Percentiles rank a stretch among this genome's conserved stretches.
These are phyloP conservation scores for Dione juno DNA, from an alignment of 2,888 invertebrate species.

Conservation along the genomic window DNA sequence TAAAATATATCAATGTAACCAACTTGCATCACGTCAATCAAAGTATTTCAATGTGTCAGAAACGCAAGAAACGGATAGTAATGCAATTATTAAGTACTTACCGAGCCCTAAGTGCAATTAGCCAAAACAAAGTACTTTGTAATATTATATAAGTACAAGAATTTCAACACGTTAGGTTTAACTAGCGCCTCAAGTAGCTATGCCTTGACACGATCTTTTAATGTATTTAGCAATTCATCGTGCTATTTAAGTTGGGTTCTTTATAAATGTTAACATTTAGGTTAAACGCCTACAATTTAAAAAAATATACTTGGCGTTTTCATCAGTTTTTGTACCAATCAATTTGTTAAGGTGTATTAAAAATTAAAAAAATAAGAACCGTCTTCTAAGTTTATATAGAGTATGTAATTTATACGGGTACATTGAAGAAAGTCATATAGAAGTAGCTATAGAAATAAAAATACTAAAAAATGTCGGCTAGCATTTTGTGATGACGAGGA, in stretches of 20 bases:
- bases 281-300: conserved; percentile 22
- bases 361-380: not conserved
- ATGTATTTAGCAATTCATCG: conserved; percentile 37
- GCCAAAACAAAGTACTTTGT: not conserved
- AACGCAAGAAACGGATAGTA: not conserved
- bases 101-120: not conserved
- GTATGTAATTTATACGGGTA: not conserved
- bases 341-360: conserved; percentile 7
- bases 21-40: not conserved
- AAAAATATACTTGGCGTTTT: not conserved
- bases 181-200: conserved; percentile 17
- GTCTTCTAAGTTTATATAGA: not conserved
- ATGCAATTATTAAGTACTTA: conserved; percentile 1
- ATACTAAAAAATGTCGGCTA: not conserved
- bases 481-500: conserved; percentile 56
- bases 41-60: not conserved
- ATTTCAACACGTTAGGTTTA: conserved; percentile 29
- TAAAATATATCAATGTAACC: not conserved
- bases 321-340: not conserved
- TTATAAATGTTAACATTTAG: conserved; percentile 21
- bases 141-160: conserved; percentile 11
- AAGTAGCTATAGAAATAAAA: not conserved
- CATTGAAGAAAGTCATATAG: not conserved
- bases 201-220: conserved; percentile 32
- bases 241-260: conserved; percentile 2